Evolutionary conservation across 2,888 invertebrate species (phyloP).

Genomic region (Scaptomyza tumidula): DNA sequence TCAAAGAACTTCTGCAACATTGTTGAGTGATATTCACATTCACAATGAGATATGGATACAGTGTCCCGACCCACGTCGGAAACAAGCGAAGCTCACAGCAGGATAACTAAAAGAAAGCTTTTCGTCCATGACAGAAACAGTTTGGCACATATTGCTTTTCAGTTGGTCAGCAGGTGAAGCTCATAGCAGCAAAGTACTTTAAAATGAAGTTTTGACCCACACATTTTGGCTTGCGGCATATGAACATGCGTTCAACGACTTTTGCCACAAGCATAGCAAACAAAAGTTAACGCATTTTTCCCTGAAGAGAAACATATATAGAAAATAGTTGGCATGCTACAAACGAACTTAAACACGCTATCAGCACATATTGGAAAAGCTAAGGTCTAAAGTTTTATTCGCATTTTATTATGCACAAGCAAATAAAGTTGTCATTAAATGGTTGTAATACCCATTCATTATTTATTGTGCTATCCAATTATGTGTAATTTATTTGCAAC

Average conservation of each 20-base stretch:
- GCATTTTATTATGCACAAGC: background rate
- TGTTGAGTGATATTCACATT: slow-evolving; percentile 54
- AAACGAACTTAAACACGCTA: background rate
- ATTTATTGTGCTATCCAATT: background rate
- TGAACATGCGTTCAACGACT: slow-evolving; percentile 12
- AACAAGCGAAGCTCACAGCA: slow-evolving; percentile 36
- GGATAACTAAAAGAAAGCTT: slow-evolving; percentile 18
- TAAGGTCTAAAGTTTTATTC: background rate
- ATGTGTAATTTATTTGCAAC: background rate
- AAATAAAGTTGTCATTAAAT: background rate
- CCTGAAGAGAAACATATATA: background rate
- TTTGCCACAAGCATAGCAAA: slow-evolving; percentile 8
- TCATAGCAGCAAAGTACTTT: slow-evolving; percentile 36
- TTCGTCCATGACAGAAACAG: background rate
- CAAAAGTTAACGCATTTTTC: background rate
- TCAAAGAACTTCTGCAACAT: slow-evolving; percentile 45
- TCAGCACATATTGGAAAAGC: background rate
- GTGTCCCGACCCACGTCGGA: slow-evolving; percentile 24
- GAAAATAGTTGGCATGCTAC: background rate
- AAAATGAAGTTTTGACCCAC: slow-evolving; percentile 25
- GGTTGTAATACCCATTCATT: background rate
- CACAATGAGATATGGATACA: slow-evolving; percentile 37
- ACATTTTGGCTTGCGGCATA: slow-evolving; percentile 36
- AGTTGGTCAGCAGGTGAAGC: slow-evolving; percentile 43
- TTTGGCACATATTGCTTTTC: slow-evolving; percentile 32